These are phyloP conservation scores for Lophochroa leadbeateri DNA, from an alignment of 2,113 vertebrate genomes.

Conservation along the genomic window DNA sequence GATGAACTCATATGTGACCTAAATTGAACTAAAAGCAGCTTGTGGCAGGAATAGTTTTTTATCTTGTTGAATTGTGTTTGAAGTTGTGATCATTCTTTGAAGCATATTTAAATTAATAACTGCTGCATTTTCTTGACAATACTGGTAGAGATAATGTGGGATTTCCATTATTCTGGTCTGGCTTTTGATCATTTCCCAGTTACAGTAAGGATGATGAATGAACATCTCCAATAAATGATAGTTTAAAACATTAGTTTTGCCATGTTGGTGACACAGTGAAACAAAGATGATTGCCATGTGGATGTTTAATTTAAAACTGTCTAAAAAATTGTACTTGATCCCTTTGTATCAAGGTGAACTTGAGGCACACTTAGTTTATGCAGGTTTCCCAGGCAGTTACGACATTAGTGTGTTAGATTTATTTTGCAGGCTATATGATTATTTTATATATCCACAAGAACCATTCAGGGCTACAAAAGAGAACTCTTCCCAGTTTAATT, in stretches of 20 bases:
- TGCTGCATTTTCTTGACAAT: constrained; percentile 43
- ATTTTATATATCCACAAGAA: constrained; percentile 26
- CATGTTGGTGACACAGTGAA: constrained; percentile 14
- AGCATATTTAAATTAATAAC: constrained; percentile 59
- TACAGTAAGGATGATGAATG: constrained; percentile 38
- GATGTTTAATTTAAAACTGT: constrained; percentile 48
- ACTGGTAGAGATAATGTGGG: constrained; percentile 19
- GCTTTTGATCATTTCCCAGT: constrained; percentile 20
- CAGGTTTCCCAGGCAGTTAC: neutral
- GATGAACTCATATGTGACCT: constrained; percentile 21
- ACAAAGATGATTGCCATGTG: constrained; percentile 35
- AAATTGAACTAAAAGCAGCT: constrained; percentile 50
- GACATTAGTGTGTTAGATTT: neutral
- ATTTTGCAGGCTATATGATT: neutral
- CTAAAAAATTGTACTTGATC: constrained; percentile 18
- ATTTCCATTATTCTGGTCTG: constrained; percentile 29
- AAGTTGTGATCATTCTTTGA: constrained; percentile 41
- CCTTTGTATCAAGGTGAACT: constrained; percentile 40
- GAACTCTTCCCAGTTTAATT: neutral
- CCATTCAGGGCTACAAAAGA: neutral
- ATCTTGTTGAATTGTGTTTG: constrained; percentile 38
- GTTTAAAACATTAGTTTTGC: constrained; percentile 52
- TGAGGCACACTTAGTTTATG: neutral
- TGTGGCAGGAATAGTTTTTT: constrained; percentile 48
- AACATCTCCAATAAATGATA: neutral